Base-by-base conservation (phyloP, 2,797 vertebrate genomes). In the Hippoglossus hippoglossus region DNA sequence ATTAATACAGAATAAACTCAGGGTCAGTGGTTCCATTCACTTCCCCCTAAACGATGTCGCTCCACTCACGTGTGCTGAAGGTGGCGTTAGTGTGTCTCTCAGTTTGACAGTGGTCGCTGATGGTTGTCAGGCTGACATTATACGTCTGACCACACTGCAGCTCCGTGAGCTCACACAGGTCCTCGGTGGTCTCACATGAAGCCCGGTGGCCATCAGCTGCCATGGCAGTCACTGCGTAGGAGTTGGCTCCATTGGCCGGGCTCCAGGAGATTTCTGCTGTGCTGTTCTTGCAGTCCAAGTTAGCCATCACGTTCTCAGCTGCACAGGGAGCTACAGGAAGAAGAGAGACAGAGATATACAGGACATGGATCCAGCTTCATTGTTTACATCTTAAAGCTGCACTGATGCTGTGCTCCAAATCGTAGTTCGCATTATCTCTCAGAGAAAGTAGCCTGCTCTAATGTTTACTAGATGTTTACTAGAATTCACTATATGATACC, bases 121-220 rank as follows among this genome's bases (percentile, higher is more conserved):
- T 41, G 70, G 83, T 64, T 4, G 75, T 74, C 11, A 95, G 34
- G 34, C 46, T 92, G 69, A 95, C n/a, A 19, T 49, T 89, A 47
- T 95, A 96, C 1, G 21, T 83, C 67, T 93, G 86, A 36, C 95
- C 92, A 24, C 95, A 96, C 53, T 71, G 56, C 53, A 96, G 84
- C 6, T 80, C 60, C 0, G 39, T 80, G 70, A 95, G 19, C n/a
- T 85, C 63, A 70, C 95, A 96, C 52, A 63, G 55, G 21, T 50
- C 67, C 6, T 67, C 54, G 0, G 6, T 4, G 0, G 91, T 86
- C 63, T 64, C 21, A 49, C 94, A 95, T 2, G 77, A 84, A 3
- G 73, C 67, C 10, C 1, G 2, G 64, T 85, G 28, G 10, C 93
- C 92, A 0, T 82, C 65, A 0, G 34, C 8, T 54, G 80, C 84